Evolutionary conservation across 2,113 vertebrate genomes (phyloP).

Genomic region (Capreolus pygargus): DNA sequence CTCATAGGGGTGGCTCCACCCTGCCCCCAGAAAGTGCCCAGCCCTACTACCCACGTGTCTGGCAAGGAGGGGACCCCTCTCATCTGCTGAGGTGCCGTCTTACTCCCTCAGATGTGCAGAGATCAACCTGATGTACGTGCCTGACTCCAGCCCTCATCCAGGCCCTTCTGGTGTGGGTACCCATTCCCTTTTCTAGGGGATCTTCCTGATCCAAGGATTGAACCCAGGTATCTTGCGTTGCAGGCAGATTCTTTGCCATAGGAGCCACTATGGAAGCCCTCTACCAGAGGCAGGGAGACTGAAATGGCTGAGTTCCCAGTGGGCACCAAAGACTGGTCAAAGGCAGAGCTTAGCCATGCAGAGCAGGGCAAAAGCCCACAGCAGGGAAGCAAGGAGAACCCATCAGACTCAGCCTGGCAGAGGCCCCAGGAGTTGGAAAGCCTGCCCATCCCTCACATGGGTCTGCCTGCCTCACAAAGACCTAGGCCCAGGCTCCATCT

Average conservation of each 20-base stretch:
- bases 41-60: accelerated
- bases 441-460: too few relatives aligned
- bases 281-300: neutral
- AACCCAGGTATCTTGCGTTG: neutral
- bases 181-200: neutral
- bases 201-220: neutral
- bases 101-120: neutral
- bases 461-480: neutral
- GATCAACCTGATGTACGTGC: accelerated
- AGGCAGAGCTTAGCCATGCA: accelerated
- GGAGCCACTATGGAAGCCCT: neutral
- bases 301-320: neutral
- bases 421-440: neutral
- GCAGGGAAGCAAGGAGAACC: neutral
- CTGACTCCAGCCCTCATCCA: neutral
- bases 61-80: neutral
- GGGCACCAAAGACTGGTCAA: neutral
- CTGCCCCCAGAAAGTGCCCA: neutral
- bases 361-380: neutral
- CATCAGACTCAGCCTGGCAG: neutral
- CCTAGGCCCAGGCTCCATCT: neutral
- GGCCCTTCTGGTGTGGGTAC: neutral
- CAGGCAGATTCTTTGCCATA: neutral
- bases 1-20: accelerated
- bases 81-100: neutral